A percentile compares a stretch with the other conserved stretches of the same genome.
These are phyloP conservation scores for Lamellibrachia satsuma DNA, from an alignment of 2,888 invertebrate genomes.

Conservation along the genomic window DNA sequence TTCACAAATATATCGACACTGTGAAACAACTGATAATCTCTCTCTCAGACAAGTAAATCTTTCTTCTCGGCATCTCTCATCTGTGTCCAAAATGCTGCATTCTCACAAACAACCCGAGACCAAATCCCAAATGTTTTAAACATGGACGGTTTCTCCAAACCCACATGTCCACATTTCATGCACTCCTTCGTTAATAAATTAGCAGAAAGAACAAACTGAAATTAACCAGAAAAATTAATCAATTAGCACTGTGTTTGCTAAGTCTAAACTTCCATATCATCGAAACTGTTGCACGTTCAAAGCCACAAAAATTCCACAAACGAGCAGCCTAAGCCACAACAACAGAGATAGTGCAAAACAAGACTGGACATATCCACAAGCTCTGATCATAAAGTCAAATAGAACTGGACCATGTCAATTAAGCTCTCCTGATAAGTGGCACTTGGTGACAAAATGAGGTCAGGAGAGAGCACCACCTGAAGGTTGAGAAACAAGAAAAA, in stretches of 20 bases:
- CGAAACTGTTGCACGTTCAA: neutral
- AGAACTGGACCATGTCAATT: neutral
- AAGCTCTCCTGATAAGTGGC: constrained; percentile 8
- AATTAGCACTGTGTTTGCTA: neutral
- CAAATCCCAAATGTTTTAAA: neutral
- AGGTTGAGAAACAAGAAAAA: neutral
- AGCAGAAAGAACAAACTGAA: neutral
- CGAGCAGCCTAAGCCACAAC: neutral
- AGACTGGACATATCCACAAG: neutral
- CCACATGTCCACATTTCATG: neutral
- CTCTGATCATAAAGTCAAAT: neutral
- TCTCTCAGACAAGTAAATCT: constrained; percentile 8
- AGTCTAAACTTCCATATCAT: neutral
- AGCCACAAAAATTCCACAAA: neutral
- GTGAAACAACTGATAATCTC: constrained; percentile 28
- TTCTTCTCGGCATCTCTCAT: neutral
- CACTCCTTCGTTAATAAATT: neutral
- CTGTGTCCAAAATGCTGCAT: neutral
- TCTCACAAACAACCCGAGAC: neutral
- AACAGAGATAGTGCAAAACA: neutral
- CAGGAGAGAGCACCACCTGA: neutral
- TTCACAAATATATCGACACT: constrained; percentile 53
- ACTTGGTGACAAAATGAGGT: neutral
- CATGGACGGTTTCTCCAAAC: neutral
- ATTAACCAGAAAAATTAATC: neutral